A percentile compares a stretch with the other conserved stretches of the same genome.
Conservation (phyloP, 2,113 vertebrate species). For the human region DNA sequence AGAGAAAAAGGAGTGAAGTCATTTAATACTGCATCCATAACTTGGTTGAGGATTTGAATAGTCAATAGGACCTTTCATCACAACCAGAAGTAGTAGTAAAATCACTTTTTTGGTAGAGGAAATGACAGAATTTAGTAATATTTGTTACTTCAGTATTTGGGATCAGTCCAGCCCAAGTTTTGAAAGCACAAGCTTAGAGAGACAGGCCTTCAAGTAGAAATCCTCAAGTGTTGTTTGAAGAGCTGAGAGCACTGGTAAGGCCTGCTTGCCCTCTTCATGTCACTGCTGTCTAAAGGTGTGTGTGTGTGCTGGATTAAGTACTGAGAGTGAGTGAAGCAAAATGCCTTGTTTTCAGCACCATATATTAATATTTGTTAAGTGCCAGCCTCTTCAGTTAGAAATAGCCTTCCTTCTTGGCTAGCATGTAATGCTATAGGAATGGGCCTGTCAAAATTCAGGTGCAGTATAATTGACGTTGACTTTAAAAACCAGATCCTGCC, state of each 20-base stretch:
- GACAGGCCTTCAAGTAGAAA: constrained; percentile 63
- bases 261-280: constrained; percentile 41
- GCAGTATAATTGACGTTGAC: neutral
- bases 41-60: constrained; percentile 56
- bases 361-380: constrained; percentile 46
- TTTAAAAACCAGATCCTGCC: constrained; percentile 4
- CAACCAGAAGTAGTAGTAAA: constrained; percentile 77
- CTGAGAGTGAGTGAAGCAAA: neutral
- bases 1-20: constrained; percentile 73
- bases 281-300: constrained; percentile 13
- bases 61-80: constrained; percentile 77
- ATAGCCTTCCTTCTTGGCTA: neutral
- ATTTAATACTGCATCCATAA: constrained; percentile 65
- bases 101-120: constrained; percentile 75
- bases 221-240: constrained; percentile 56
- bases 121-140: constrained; percentile 76
- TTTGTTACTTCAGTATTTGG: constrained; percentile 79
- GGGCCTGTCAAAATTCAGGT: constrained; percentile 18
- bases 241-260: constrained; percentile 21
- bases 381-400: constrained; percentile 7
- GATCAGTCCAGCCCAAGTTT: constrained; percentile 64
- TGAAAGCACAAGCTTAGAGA: constrained; percentile 68
- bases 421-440: neutral
- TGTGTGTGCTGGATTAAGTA: neutral
- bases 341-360: constrained; percentile 13